Base-by-base conservation (phyloP, 2,797 vertebrate genomes). In the Denticeps clupeoides region DNA sequence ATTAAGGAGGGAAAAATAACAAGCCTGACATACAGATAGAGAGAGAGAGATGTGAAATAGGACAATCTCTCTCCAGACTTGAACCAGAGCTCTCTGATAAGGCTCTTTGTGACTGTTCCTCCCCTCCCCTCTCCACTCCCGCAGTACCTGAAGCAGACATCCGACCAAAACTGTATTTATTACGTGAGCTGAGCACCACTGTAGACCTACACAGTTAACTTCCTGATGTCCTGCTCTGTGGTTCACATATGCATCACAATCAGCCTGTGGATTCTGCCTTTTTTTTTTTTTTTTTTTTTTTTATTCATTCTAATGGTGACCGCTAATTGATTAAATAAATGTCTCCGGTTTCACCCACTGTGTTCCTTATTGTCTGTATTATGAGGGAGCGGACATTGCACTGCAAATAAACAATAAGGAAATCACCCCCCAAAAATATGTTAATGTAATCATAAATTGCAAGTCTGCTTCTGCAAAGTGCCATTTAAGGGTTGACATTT, bases 291-390 rank as follows among this genome's bases (percentile, higher is more conserved):
- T 35, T 35, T 35, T 24, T 24, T 52, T 43, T 49, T 46, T 51
- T 71, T n/a, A n/a, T n/a, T n/a, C n/a, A n/a, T 78, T 75, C 72
- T 73, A 76, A 77, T 57, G 52, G 64, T 76, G 63, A 79, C 71
- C 59, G 67, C 56, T 77, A 80, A 81, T 71, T 50, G 68, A 74
- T 80, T 67, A 82, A 87, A 87, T 85, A 88, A 84, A 90, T 41
- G 51, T 76, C 84, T 72, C 76, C 41, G 67, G 65, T 68, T 65
- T 68, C 61, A 61, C 58, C 58, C 58, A 10, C 27, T 29, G 38
- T 32, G 53, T 50, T 27, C 27, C 31, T 46, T 10, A 42, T 38
- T 25, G 4, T 11, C 7, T 41, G 47, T 7, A 32, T 19, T 11
- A 19, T 28, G 25, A 12, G 19, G 5, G 19, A 24, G 24, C 23